Evolutionary conservation across 2,888 invertebrate species (phyloP), one percentile per base, ranked within the genome.

Genomic region (Ormyrus nitidulus): DNA sequence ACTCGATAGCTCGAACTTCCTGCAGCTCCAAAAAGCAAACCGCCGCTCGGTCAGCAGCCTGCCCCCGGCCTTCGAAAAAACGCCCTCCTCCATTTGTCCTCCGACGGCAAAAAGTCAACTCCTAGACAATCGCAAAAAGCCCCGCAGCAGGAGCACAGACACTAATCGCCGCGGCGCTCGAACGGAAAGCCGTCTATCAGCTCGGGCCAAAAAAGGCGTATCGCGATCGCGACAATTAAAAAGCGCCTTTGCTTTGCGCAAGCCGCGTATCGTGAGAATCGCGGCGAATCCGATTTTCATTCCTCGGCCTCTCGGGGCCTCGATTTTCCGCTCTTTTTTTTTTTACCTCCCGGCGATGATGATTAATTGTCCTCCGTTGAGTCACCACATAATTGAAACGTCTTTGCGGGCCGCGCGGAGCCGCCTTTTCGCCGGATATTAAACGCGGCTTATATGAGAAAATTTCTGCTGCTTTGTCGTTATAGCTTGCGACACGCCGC

Each of bases 351-450:
- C 46, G 19, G 49, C 56, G 79, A 74, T 54, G 62, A 74, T 80
- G 80, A 80, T 80, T 80, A 80, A 80, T 80, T 62, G 80, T 64
- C 75, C 61, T 2, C 49, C 56, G 9, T 49, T 58, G 69, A 70
- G 69, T 69, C 62, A 56, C 58, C 58, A 66, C 59, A 58, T 79
- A 79, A 79, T 79, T 79, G 75, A 79, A 75, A 75, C 71, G 58
- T 79, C 74, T 79, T 59, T 34, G 78, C 8, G 53, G 19, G 34
- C 8, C 34, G 44, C 44, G 7, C 54, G 54, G 11, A 3, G 7
- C 48, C 53, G 71, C 51, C 53, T 59, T 73, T 58, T 54, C 61
- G 66, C 46, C 53, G 46, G 10, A 56, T 34, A 71, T 71, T 77
- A 71, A 61, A 54, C n/a, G 56, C 9, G n/a, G 13, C 13, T n/a